A percentile compares a stretch with the other conserved stretches of the same genome.
These are phyloP conservation scores for Amphipyra tragopoginis DNA, from an alignment of 2,888 invertebrate genomes.

Conservation along the genomic window DNA sequence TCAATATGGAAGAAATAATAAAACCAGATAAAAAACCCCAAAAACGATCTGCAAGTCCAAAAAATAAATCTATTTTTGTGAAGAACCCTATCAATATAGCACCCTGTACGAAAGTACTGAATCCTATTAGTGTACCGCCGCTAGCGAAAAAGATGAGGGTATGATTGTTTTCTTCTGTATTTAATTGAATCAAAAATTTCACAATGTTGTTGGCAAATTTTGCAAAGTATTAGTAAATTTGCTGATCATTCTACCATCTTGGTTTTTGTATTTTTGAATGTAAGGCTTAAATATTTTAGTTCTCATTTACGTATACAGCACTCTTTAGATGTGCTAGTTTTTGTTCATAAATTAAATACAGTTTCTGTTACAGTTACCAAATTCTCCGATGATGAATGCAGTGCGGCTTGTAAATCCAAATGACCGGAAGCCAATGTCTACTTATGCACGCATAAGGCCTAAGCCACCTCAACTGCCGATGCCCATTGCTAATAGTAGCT, in stretches of 20 bases:
- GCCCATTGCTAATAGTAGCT: constrained; percentile 57
- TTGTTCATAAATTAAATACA: not conserved
- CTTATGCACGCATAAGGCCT: constrained; percentile 67
- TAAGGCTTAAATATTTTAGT: too few species aligned
- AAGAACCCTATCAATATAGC: constrained; percentile 75
- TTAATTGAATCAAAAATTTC: too few species aligned
- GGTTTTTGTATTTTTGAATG: too few species aligned
- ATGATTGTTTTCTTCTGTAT: constrained; percentile 46
- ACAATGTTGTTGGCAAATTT: too few species aligned
- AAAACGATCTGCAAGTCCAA: constrained; percentile 80
- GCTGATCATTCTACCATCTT: too few species aligned
- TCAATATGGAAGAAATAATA: constrained; percentile 71
- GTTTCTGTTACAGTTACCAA: constrained; percentile 62
- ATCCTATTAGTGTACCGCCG: constrained; percentile 60
- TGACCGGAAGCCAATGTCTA: constrained; percentile 62
- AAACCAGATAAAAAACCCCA: constrained; percentile 75
- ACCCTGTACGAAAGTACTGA: constrained; percentile 60
- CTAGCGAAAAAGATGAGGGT: constrained; percentile 79
- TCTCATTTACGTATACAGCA: too few species aligned
- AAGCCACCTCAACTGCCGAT: constrained; percentile 61
- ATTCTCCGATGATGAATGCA: constrained; percentile 62
- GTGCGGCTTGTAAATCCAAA: constrained; percentile 61
- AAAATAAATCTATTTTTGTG: constrained; percentile 67
- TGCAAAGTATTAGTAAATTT: too few species aligned
- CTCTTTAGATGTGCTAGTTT: too few species aligned